These are phyloP conservation scores for Bedellia somnulentella DNA, from an alignment of 2,888 invertebrate species.

Conservation along the genomic window DNA sequence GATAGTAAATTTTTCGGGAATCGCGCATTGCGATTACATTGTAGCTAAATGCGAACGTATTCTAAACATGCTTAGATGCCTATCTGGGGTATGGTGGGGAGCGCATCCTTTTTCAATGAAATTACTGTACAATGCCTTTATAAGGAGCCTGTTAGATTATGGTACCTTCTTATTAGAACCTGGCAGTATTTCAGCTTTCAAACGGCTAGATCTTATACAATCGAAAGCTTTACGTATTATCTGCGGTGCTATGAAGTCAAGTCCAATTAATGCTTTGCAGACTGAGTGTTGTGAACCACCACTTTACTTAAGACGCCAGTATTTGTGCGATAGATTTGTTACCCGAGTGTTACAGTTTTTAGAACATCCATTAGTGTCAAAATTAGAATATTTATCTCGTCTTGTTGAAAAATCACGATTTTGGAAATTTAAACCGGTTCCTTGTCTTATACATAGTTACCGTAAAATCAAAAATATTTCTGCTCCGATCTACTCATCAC, in stretches of 20 bases:
- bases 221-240: constrained; percentile 3
- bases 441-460: constrained; percentile 1
- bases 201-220: constrained; percentile 1
- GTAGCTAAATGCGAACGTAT: constrained; percentile 10
- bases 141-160: constrained; percentile 4
- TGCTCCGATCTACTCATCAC: neutral
- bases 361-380: neutral
- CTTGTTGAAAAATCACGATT: neutral
- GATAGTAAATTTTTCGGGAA: constrained; percentile 9
- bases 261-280: constrained; percentile 4
- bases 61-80: constrained; percentile 8
- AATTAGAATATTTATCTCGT: neutral
- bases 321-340: neutral
- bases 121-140: constrained; percentile 1
- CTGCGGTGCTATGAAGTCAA: too few species aligned
- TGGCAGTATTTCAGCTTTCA: neutral
- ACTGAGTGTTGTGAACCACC: constrained; percentile 4
- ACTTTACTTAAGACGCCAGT: neutral
- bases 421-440: neutral
- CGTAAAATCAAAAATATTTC: too few species aligned
- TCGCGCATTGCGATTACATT: constrained; percentile 7
- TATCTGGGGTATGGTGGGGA: too few species aligned
- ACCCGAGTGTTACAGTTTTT: neutral
- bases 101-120: constrained; percentile 2
- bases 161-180: constrained; percentile 2